Evolutionary conservation across 2,888 invertebrate genomes (phyloP), one percentile per base, ranked within the genome.

Genomic region (Galeopsomyia nigrocyanea): DNA sequence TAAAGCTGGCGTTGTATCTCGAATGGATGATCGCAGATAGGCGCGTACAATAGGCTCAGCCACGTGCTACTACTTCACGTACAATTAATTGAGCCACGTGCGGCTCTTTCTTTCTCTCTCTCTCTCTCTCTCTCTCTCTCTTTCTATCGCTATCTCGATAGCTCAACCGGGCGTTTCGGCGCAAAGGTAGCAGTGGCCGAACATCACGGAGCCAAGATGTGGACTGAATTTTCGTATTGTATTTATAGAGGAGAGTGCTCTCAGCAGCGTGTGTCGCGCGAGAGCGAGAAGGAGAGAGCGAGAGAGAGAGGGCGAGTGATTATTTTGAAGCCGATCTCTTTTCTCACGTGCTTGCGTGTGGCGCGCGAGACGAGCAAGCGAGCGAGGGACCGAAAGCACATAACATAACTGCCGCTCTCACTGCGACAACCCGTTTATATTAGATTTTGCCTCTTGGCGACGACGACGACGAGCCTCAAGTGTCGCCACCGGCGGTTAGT

Each of bases 191-290:
- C 57, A 78, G 79, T 82, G 81, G 82, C 83, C 79, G 82, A 83
- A 78, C 85, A 82, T 84, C 83, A 80, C 83, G 84, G 83, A 83
- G 85, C 76, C 78, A 81, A 80, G 82, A 81, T 80, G 79, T 80
- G 80, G 78, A 86, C 86, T 86, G 85, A 86, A 81, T 85, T 66
- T 68, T 62, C 83, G 83, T 81, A 83, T 86, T 85, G 85, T 86
- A 86, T 86, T 86, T 86, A 85, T 86, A 86, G 86, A 85, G 82
- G 80, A 31, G 77, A 83, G 79, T 53, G 39, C 22, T 39, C 21
- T 19, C 26, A 5, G 26, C 26, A 26, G 53, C 19, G 46, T 75
- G 76, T 75, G 58, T 58, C 55, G 63, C 47, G 10, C n/a, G 26
- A 6, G 46, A 7, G 22, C 16, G 2, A 19, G 13, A 21, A 10